Evolutionary conservation across 2,113 vertebrate species (phyloP), one percentile per base, ranked within the genome.

Genomic region (Atractosteus spatula): DNA sequence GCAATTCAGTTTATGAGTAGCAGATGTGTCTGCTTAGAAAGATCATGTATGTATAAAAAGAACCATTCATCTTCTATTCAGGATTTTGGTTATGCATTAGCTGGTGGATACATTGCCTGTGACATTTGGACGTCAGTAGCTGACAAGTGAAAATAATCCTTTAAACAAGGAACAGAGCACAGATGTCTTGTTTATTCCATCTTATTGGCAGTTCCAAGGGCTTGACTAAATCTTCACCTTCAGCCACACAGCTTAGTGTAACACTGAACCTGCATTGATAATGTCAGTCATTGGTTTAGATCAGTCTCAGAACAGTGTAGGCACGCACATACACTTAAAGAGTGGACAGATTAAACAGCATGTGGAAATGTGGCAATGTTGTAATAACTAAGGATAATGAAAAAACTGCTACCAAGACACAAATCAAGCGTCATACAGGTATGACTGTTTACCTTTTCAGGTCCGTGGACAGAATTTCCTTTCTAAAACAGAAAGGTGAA

Each of bases 71-170:
- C 63, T 69, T 42, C 13, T 16, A 14, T 62, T 14, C 14, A 13
- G 57, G 13, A n/a, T 12, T 42, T 54, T 64, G 44, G 47, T 29
- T 29, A 29, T 47, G 3, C 5, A 14, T 13, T 66, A 55, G 61
- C 51, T 51, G 8, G 43, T 11, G 17, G 16, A 16, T 29, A 8
- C 11, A 55, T 41, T 41, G 43, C 43, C 59, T 43, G 47, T 55
- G 69, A 69, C 47, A 17, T 69, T 62, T 67, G 59, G 45, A 68
- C 13, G 41, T 55, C 41, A 6, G 70, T 55, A 56, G 72, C 63
- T 76, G 69, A 76, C 69, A 71, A 76, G 74, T 68, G 62, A 62
- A 67, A 71, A 76, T 76, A 69, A 76, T 71, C 56, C 62, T 61
- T 51, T 68, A 56, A 72, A 57, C 66, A 17, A 54, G 29, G 11